phyloP scores from a whole-genome alignment of 2,113 vertebrate genomes.

The Zosterops lateralis region DNA sequence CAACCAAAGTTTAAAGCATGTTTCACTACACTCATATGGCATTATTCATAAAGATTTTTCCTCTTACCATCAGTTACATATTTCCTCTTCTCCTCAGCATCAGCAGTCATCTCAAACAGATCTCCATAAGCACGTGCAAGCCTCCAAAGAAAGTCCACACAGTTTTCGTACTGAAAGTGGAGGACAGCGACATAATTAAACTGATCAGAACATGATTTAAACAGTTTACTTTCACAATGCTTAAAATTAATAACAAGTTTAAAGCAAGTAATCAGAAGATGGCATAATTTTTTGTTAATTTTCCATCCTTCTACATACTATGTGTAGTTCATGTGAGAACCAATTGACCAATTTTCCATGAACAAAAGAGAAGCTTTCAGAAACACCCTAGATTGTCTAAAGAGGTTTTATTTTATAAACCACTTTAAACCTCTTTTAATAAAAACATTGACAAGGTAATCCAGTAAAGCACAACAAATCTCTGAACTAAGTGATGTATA shows the following conservation, averaged over 20 bases:
- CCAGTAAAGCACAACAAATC: not conserved
- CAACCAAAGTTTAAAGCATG: not conserved
- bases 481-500: not conserved
- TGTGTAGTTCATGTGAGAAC: not conserved
- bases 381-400: not conserved
- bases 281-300: not conserved
- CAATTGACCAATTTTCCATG: not conserved
- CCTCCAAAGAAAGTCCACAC: constrained; percentile 86
- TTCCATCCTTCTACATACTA: not conserved
- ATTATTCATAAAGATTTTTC: not conserved
- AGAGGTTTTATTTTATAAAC: not conserved
- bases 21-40: not conserved
- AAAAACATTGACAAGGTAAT: not conserved
- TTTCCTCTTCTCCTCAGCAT: constrained; percentile 83
- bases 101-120: constrained; percentile 81
- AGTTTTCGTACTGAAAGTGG: constrained; percentile 80
- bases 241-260: not conserved
- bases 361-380: not conserved
- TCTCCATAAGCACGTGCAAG: constrained; percentile 86
- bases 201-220: not conserved
- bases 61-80: constrained; percentile 82
- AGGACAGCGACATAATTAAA: not conserved
- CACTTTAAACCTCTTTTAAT: not conserved
- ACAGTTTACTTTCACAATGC: not conserved
- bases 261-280: not conserved